Conservation (phyloP, 2,113 vertebrate species). For the Notechis scutatus region DNA sequence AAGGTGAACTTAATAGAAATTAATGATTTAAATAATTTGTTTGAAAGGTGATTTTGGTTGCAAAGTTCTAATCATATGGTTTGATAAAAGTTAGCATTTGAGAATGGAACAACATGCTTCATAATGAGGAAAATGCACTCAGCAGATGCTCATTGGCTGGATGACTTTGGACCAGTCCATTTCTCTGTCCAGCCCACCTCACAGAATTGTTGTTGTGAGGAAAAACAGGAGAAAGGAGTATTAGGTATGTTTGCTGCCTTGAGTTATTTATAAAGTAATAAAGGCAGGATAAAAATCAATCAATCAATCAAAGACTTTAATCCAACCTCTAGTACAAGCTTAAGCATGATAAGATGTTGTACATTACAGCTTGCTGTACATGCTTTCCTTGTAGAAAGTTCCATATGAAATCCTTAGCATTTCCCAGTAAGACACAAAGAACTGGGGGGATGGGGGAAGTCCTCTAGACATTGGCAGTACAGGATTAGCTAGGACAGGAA, state of each 20-base stretch:
- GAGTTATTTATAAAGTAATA: not conserved
- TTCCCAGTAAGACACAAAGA: not conserved
- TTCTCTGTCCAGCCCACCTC: too few species aligned
- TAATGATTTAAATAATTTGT: not conserved
- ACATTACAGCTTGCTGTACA: not conserved
- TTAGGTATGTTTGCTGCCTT: not conserved
- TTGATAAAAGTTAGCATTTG: not conserved
- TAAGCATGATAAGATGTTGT: not conserved
- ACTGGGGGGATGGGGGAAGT: not conserved
- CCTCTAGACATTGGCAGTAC: not conserved
- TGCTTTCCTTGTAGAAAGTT: not conserved
- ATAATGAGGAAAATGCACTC: not conserved
- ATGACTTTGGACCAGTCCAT: too few species aligned
- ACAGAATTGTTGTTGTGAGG: not conserved
- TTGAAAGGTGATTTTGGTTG: not conserved
- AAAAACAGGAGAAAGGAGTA: not conserved
- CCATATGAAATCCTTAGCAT: not conserved
- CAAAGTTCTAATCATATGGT: not conserved
- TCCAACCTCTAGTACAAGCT: not conserved
- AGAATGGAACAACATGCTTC: not conserved
- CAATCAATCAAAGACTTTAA: not conserved
- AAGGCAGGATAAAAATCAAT: not conserved
- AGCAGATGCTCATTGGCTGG: not conserved
- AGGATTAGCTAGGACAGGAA: not conserved
- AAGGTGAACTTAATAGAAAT: not conserved